Percentiles rank a stretch among this genome's conserved stretches.
Conservation (phyloP, 1,140 invertebrate genomes). For the Bombus polaris region DNA sequence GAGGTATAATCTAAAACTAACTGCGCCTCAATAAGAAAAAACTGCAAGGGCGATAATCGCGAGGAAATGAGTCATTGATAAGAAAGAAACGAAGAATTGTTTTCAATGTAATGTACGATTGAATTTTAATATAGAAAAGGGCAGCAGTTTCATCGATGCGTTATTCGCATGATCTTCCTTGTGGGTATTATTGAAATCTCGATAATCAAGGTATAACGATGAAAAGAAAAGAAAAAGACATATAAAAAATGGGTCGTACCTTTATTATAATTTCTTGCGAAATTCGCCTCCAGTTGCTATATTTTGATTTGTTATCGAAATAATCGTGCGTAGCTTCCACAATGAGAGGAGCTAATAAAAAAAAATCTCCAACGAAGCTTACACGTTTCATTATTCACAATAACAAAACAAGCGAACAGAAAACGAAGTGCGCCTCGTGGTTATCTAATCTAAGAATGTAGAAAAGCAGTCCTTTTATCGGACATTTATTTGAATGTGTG, state of each 20-base stretch:
- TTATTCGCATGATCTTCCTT: too few species aligned
- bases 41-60: background rate
- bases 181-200: background rate
- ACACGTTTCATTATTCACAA: slow-evolving; percentile 48
- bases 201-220: background rate
- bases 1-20: background rate
- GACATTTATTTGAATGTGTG: background rate
- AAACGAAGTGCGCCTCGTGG: slow-evolving; percentile 13
- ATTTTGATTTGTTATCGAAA: slow-evolving; percentile 42
- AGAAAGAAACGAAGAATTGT: background rate
- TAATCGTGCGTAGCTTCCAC: background rate
- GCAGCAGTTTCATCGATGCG: background rate
- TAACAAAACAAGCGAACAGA: slow-evolving; percentile 26
- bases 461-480: slow-evolving; percentile 11
- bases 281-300: background rate
- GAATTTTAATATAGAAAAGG: background rate
- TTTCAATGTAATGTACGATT: background rate
- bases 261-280: slow-evolving; percentile 35
- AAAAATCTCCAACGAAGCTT: background rate
- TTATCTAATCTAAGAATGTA: slow-evolving; percentile 47
- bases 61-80: slow-evolving; percentile 3
- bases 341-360: too few species aligned
- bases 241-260: slow-evolving; percentile 14
- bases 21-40: background rate
- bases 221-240: background rate